Base-by-base conservation (phyloP, 92 coral and sea anemone genomes). In the Umimayanthus kanabou region DNA sequence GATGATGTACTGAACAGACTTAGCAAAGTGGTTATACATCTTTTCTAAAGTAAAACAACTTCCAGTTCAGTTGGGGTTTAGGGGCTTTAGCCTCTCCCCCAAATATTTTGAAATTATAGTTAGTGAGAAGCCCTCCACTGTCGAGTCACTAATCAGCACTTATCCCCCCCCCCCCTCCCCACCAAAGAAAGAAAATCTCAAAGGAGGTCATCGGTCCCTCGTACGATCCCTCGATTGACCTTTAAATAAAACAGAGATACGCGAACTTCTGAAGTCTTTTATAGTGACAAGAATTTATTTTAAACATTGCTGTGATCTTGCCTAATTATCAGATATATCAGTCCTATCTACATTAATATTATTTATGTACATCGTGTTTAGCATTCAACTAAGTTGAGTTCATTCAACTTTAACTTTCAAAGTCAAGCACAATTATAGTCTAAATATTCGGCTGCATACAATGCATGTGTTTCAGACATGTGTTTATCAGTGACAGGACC, bases 341-440 rank as follows among this genome's bases (percentile, higher is more conserved):
- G 74, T 83, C 87, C 87, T 83, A 83, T 83, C 87, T 83, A 83
- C 87, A 83, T 70, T 83, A 70, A 15, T 83, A 71, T 30, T 66
- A 69, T 83, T 70, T 83, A 83, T 83, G 47, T 70, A 83, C 87
- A 83, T 29, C n/a, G 87, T 83, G 77, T 83, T 58, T 69, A 40
- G 26, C 76, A 47, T 70, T 70, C 78, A 10, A n/a, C 77, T 42
- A 70, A 50, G 73, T 80, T 58, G 14, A 80, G 85, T 80, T 69
- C 23, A 83, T n/a, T 70, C 13, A 22, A 23, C 22, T 82, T 82
- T 43, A 81, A 61, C 61, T 82, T 67, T 77, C 39, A 42, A n/a
- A 40, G 86, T 67, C 58, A 70, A 73, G 78, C 43, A 22, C 26
- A 61, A 61, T 61, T 76, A 22, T 78, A 78, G 37, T 78, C 82